Evolutionary conservation across 2,113 vertebrate genomes (phyloP).

Genomic region (Actinemys pallida): DNA sequence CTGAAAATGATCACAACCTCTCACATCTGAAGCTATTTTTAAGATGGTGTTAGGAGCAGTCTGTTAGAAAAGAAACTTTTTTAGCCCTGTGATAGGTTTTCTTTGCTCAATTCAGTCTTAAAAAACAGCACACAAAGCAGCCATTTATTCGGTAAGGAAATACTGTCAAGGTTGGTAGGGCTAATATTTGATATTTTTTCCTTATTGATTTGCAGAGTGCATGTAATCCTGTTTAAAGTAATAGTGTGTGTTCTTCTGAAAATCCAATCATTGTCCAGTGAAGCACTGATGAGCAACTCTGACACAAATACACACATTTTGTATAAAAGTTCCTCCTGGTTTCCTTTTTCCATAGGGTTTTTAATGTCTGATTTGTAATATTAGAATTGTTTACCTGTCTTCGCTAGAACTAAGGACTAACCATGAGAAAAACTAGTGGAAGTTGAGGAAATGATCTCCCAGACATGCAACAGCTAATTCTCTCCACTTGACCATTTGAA

Average conservation of each 20-base stretch:
- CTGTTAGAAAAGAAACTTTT: neutral
- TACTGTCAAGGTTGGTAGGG: neutral
- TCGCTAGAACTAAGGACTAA: neutral
- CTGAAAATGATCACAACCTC: neutral
- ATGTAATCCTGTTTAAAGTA: neutral
- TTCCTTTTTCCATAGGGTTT: neutral
- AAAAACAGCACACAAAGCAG: neutral
- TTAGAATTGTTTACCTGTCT: neutral
- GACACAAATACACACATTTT: too few relatives aligned
- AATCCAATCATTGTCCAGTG: neutral
- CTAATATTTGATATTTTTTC: neutral
- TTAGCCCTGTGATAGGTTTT: neutral
- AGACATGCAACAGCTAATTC: too few relatives aligned
- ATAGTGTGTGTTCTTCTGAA: neutral
- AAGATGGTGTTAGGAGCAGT: neutral
- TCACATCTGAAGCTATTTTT: neutral
- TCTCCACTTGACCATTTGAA: fast-evolving
- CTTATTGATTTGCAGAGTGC: neutral
- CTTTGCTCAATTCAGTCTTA: neutral
- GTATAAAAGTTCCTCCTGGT: neutral
- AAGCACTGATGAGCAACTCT: neutral
- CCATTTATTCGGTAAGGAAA: neutral
- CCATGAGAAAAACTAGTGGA: too few relatives aligned
- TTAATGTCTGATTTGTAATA: neutral
- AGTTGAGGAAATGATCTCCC: fast-evolving